These are phyloP conservation scores for Dicentrarchus labrax DNA, from an alignment of 2,113 vertebrate species.

Conservation along the genomic window DNA sequence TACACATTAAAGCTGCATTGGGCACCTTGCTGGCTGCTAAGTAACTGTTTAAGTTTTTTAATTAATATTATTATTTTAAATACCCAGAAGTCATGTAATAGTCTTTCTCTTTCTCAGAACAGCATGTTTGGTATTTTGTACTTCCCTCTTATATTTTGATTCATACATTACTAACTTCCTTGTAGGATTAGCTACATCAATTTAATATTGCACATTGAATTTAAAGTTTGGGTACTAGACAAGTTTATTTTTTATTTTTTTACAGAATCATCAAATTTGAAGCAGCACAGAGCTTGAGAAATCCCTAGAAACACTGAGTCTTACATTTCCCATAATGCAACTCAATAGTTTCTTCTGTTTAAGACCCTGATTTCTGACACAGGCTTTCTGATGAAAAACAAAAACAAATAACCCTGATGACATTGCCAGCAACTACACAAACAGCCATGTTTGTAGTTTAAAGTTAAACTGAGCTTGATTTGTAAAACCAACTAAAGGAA, in stretches of 20 bases:
- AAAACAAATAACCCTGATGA: neutral
- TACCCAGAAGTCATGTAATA: neutral
- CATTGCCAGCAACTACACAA: neutral
- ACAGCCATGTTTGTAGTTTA: neutral
- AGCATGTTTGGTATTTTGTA: neutral
- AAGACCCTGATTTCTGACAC: neutral
- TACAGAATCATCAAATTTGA: neutral
- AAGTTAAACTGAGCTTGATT: neutral
- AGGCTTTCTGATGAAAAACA: neutral
- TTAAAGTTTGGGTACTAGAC: neutral
- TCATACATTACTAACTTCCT: neutral
- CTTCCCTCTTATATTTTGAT: neutral
- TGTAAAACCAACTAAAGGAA: neutral
- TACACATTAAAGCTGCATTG: neutral
- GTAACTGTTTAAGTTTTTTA: neutral
- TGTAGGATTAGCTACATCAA: neutral
- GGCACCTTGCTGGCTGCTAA: neutral
- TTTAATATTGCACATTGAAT: neutral
- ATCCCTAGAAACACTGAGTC: neutral
- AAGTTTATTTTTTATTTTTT: neutral
- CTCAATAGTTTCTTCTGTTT: neutral
- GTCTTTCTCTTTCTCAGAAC: neutral
- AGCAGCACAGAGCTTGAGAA: neutral
- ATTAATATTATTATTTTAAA: too few relatives aligned
- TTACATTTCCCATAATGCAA: constrained; percentile 11